Evolutionary conservation across 1,140 invertebrate genomes (phyloP).

Genomic region (Rhopalosiphum maidis): DNA sequence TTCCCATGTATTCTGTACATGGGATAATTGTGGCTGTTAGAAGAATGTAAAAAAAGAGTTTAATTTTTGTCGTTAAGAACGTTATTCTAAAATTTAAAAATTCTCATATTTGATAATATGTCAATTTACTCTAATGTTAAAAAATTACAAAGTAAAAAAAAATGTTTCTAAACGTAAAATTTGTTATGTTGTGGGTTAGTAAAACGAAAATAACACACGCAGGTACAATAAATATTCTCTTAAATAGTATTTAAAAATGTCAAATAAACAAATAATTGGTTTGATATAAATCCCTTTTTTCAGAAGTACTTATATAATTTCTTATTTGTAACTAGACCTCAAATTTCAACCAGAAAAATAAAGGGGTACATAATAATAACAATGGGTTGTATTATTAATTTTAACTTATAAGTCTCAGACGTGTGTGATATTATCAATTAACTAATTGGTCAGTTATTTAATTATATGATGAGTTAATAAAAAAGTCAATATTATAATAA

Average conservation of each 20-base stretch:
- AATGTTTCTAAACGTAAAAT: not conserved
- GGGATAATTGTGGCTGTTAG: no score
- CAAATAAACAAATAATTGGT: not conserved
- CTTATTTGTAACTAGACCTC: not conserved
- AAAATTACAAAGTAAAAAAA: not conserved
- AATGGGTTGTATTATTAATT: not conserved
- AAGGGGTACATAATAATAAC: not conserved
- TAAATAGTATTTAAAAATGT: not conserved
- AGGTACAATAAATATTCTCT: no score
- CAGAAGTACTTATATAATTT: not conserved
- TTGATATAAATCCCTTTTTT: not conserved
- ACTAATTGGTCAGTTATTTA: not conserved
- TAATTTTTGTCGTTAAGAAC: no score
- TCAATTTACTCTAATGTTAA: not conserved
- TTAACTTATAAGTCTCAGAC: not conserved
- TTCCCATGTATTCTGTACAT: no score
- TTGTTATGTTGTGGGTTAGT: not conserved
- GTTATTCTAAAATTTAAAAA: not conserved
- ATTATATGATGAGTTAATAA: not conserved
- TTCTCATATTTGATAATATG: not conserved
- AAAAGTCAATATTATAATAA: not conserved
- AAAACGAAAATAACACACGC: not conserved
- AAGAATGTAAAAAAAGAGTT: no score
- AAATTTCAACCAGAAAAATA: not conserved
- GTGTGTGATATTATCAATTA: not conserved